phyloP scores from a whole-genome alignment of 2,888 invertebrate genomes.

The Prosapia bicincta region DNA sequence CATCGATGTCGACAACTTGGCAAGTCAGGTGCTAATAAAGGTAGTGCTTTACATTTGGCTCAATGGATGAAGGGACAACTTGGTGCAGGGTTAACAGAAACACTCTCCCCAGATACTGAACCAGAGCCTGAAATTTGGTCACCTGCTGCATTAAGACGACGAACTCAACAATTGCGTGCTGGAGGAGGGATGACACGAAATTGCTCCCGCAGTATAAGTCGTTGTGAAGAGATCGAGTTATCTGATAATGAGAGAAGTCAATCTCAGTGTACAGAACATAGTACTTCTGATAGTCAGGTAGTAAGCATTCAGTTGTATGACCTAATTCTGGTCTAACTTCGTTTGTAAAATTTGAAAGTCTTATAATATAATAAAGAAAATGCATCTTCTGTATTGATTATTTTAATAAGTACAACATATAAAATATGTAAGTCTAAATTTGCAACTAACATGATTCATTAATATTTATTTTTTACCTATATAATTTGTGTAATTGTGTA shows the following conservation, averaged over 20 bases:
- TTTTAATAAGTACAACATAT: too few relatives aligned
- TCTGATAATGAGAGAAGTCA: slow-evolving; percentile 59
- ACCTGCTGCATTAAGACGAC: slow-evolving; percentile 49
- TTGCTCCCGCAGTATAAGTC: slow-evolving; percentile 48
- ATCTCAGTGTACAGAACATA: slow-evolving; percentile 59
- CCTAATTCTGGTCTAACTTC: slow-evolving; percentile 3
- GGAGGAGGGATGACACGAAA: slow-evolving; percentile 28
- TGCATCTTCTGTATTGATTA: too few relatives aligned
- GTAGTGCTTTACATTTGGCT: slow-evolving; percentile 69
- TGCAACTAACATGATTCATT: too few relatives aligned
- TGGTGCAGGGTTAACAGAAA: slow-evolving; percentile 45
- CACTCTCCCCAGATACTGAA: slow-evolving; percentile 46
- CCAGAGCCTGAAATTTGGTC: slow-evolving; percentile 66
- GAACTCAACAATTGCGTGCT: slow-evolving; percentile 21
- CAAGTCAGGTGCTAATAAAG: slow-evolving; percentile 62
- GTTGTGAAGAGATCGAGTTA: slow-evolving; percentile 44
- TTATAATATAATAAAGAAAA: too few relatives aligned
- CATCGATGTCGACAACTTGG: slow-evolving; percentile 61
- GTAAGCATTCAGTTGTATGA: slow-evolving; percentile 38
- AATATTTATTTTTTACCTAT: too few relatives aligned
- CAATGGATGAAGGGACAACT: slow-evolving; percentile 78
- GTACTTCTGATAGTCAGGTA: slow-evolving; percentile 74
- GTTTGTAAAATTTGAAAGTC: too few relatives aligned
- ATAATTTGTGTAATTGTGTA: too few relatives aligned
- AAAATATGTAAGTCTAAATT: too few relatives aligned